Base-by-base conservation (phyloP, 2,888 invertebrate genomes). In the Diarsia mendica region DNA sequence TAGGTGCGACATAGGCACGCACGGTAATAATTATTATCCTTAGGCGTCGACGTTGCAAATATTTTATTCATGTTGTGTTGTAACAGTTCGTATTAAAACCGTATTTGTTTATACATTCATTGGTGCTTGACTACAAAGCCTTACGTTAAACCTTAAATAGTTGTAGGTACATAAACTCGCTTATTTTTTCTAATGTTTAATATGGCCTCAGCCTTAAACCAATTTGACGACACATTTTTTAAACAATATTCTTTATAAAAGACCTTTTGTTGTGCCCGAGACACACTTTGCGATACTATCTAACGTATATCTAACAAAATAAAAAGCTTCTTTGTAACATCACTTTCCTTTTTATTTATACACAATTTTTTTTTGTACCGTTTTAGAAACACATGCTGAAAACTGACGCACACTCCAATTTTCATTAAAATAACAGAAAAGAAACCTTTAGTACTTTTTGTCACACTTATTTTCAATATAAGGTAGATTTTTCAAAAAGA, bases 231-330 rank as follows among this genome's bases (percentile, higher is more conserved):
- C 88, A 89, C 86, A 88, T 88, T 87, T 88, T 80, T 87, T 71
- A 80, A 79, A 88, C 86, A 86, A 88, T 89, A 89, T 90, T 87
- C 80, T 85, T 85, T 85, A 89, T 87, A 87, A 88, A 89, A 87
- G 84, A 89, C 84, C 88, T 89, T 91, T 91, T 92, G 91, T 91
- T 85, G 76, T 70, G 67, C 72, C 82, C 84, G 79, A 83, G 67
- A 76, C 84, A 65, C 77, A 86, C 88, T 89, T 87, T 79, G 88
- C 89, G 91, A 91, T 91, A 88, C 85, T 89, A 91, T 92, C 92
- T 88, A 73, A 87, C 82, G 78, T 77, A 78, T 83, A 79, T 80
- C 76, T 83, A 69, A 83, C 80, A 75, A 64, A 83, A 89, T 87
- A 87, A 86, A 88, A 85, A 85, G 81, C 81, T 84, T 71, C 80